phyloP scores from a whole-genome alignment of 2,888 invertebrate species.

The Dilophus febrilis region DNA sequence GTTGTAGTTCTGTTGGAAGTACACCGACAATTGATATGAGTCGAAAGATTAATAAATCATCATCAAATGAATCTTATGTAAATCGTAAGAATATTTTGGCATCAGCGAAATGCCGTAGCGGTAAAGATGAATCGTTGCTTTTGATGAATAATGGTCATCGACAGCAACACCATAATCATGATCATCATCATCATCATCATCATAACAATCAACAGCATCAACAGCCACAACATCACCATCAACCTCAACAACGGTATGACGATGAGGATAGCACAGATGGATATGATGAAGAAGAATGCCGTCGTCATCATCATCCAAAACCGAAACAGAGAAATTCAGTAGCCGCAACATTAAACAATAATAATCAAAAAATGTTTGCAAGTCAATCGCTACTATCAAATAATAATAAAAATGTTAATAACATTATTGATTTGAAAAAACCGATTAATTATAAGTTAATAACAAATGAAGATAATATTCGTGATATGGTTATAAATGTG shows the following conservation, averaged over 20 bases:
- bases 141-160: too few species aligned
- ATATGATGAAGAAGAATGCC: slow-evolving; percentile 25
- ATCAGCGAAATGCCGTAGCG: slow-evolving; percentile 71
- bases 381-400: slow-evolving; percentile 14
- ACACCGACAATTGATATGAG: slow-evolving; percentile 44
- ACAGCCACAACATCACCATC: slow-evolving; percentile 46
- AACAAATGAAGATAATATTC: slow-evolving; percentile 20
- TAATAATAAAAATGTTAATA: slow-evolving; percentile 21
- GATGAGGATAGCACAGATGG: slow-evolving; percentile 39
- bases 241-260: slow-evolving; percentile 40
- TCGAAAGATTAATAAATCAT: slow-evolving; percentile 55
- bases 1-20: slow-evolving; percentile 46
- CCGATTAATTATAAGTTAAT: slow-evolving; percentile 22
- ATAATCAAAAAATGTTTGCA: not conserved
- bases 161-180: too few species aligned
- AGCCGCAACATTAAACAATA: not conserved
- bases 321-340: slow-evolving; percentile 24
- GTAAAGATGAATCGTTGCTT: slow-evolving; percentile 54
- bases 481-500: slow-evolving; percentile 29
- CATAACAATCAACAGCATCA: slow-evolving; percentile 54
- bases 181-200: too few species aligned
- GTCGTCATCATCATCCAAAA: slow-evolving; percentile 31
- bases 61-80: slow-evolving; percentile 59
- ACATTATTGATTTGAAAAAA: slow-evolving; percentile 9
- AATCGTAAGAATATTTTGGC: slow-evolving; percentile 76